Evolutionary conservation across 2,797 vertebrate species (phyloP).

Genomic region (Phoeniculus purpureus): DNA sequence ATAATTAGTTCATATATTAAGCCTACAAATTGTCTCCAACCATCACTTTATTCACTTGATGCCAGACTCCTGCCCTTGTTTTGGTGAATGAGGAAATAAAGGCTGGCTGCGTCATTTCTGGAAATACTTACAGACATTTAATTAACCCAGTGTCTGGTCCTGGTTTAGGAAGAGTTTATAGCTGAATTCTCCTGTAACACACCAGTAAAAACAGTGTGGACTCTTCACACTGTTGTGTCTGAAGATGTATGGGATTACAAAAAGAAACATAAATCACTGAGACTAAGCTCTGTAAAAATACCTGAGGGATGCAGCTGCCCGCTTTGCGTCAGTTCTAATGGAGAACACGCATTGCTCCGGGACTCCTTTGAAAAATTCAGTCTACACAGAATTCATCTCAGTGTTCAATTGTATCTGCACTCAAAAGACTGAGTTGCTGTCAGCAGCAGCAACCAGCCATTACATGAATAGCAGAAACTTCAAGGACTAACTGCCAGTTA

Average conservation of each 20-base stretch:
- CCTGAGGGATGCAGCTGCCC: neutral
- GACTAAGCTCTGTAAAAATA: neutral
- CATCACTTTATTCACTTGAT: neutral
- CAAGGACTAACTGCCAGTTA: neutral
- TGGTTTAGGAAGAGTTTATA: neutral
- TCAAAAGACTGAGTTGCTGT: neutral
- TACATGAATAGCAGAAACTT: neutral
- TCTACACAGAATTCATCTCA: neutral
- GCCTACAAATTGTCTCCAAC: neutral
- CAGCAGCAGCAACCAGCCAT: neutral
- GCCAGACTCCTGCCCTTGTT: neutral
- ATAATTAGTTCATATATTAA: neutral
- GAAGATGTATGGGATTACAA: neutral
- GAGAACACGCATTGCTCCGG: neutral
- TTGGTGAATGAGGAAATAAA: neutral
- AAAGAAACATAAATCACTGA: neutral
- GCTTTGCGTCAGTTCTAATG: neutral
- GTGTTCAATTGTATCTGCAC: neutral
- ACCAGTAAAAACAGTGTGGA: neutral
- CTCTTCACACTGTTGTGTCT: neutral
- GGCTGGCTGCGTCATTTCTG: neutral
- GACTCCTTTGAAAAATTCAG: neutral
- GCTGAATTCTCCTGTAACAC: neutral
- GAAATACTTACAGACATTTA: neutral
- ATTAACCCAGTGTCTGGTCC: neutral